Percentiles rank a stretch among this genome's conserved stretches.
phyloP scores from a whole-genome alignment of 1,140 invertebrate species.

The Heliothis virescens region DNA sequence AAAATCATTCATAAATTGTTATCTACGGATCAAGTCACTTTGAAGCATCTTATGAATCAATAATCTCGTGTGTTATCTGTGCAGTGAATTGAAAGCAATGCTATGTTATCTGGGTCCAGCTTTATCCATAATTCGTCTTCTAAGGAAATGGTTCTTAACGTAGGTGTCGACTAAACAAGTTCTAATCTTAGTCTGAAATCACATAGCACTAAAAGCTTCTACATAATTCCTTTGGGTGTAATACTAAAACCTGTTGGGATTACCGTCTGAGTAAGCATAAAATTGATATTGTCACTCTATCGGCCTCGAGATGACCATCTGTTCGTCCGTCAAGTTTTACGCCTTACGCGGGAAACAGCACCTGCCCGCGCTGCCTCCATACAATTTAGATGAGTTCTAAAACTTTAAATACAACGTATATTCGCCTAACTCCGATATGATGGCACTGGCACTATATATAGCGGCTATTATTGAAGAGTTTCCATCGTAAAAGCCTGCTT shows the following conservation, averaged over 20 bases:
- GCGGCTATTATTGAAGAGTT: not conserved
- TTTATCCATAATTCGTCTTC: slow-evolving; percentile 4
- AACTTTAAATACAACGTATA: slow-evolving; percentile 40
- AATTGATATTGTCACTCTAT: slow-evolving; percentile 41
- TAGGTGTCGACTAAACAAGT: not conserved
- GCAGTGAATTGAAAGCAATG: not conserved
- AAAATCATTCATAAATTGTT: too few relatives aligned
- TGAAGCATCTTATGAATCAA: not conserved
- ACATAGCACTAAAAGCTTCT: slow-evolving; percentile 22
- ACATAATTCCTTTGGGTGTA: slow-evolving; percentile 36
- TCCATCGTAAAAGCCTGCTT: not conserved
- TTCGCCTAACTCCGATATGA: slow-evolving; percentile 30
- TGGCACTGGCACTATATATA: slow-evolving; percentile 6
- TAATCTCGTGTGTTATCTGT: not conserved
- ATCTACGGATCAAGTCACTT: too few relatives aligned
- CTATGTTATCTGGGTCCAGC: not conserved
- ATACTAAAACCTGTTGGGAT: slow-evolving; percentile 26
- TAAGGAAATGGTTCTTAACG: not conserved
- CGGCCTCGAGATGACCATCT: slow-evolving; percentile 29
- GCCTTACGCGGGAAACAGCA: slow-evolving; percentile 33
- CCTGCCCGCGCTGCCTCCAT: slow-evolving; percentile 32
- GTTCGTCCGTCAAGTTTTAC: slow-evolving; percentile 44
- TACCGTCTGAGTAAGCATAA: slow-evolving; percentile 38
- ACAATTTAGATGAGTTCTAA: slow-evolving; percentile 48
- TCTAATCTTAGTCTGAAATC: slow-evolving; percentile 15